Conservation (phyloP, 2,113 vertebrate species). For the Lates calcarifer region DNA sequence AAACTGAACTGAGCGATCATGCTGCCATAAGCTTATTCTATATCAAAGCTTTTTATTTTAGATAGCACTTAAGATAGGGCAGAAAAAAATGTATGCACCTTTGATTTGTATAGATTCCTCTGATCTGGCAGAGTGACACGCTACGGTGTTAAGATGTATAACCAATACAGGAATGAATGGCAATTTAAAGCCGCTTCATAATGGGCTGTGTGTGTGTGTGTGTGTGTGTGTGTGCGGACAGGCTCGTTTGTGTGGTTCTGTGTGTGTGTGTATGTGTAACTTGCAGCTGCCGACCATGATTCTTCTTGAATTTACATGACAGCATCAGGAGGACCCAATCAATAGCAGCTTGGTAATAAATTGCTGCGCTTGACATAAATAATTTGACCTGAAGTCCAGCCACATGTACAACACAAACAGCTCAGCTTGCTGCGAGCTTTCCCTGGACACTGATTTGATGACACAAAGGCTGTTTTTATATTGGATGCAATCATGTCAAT, state of each 20-base stretch:
- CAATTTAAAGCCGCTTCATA: slow-evolving; percentile 37
- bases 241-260: background rate
- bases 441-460: slow-evolving; percentile 51
- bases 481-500: slow-evolving; percentile 32
- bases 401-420: slow-evolving; percentile 60
- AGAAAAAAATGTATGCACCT: slow-evolving; percentile 39
- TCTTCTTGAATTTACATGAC: slow-evolving; percentile 78
- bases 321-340: slow-evolving; percentile 75
- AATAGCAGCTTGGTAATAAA: slow-evolving; percentile 80
- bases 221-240: background rate
- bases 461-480: slow-evolving; percentile 48
- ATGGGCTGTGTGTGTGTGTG: background rate
- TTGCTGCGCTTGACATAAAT: slow-evolving; percentile 78
- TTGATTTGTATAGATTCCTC: slow-evolving; percentile 42
- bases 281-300: slow-evolving; percentile 60
- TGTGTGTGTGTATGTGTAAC: slow-evolving; percentile 39
- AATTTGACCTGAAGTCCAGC: slow-evolving; percentile 66
- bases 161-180: slow-evolving; percentile 13
- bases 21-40: slow-evolving; percentile 65
- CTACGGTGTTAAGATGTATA: slow-evolving; percentile 23
- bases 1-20: slow-evolving; percentile 66
- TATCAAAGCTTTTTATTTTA: slow-evolving; percentile 73
- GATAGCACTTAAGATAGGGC: slow-evolving; percentile 34
- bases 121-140: slow-evolving; percentile 20
- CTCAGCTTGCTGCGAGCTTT: slow-evolving; percentile 54